Evolutionary conservation across 2,888 invertebrate species (phyloP), one percentile per base, ranked within the genome.

Genomic region (Drosophila peninsularis): DNA sequence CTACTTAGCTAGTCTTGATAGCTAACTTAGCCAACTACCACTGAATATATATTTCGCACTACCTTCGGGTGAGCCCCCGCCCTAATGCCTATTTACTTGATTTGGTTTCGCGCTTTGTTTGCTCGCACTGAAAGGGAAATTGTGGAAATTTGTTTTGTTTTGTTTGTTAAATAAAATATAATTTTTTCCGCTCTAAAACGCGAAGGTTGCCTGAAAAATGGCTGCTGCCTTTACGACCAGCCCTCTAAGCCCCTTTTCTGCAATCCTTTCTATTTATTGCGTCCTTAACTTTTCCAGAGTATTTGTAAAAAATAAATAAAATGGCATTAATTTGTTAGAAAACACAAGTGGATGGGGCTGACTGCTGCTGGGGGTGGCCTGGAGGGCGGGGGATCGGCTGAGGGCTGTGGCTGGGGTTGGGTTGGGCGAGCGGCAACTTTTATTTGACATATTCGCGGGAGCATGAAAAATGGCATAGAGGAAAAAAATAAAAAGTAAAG

Each of bases 381-480:
- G n/a, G n/a, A 13, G 2, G 24, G 32, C 32, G 36, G 14, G 55
- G 36, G 30, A 10, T 9, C 32, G 30, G 32, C 5, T 24, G 17
- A n/a, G 14, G 30, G 11, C 17, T 19, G 50, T 10, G 14, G 13
- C 5, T 11, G 24, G 17, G 71, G 17, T 7, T 41, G 55, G 17
- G 41, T 39, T 36, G 30, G 42, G 67, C 52, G 50, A 54, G 63
- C 45, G 54, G 73, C 56, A 86, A 81, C 81, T 83, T 83, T 84
- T 83, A 79, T 83, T 84, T 84, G 87, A 81, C 87, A 83, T 84
- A 84, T 86, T 82, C 86, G 82, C 86, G 82, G 76, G 76, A 75
- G 75, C 82, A 82, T 85, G 74, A 85, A 82, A 82, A 82, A 82
- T 85, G 71, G 70, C 78, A 76, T 80, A 75, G 73, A 66, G 58